phyloP scores from a whole-genome alignment of 92 coral and sea anemone genomes.

The Plumapathes pennacea region DNA sequence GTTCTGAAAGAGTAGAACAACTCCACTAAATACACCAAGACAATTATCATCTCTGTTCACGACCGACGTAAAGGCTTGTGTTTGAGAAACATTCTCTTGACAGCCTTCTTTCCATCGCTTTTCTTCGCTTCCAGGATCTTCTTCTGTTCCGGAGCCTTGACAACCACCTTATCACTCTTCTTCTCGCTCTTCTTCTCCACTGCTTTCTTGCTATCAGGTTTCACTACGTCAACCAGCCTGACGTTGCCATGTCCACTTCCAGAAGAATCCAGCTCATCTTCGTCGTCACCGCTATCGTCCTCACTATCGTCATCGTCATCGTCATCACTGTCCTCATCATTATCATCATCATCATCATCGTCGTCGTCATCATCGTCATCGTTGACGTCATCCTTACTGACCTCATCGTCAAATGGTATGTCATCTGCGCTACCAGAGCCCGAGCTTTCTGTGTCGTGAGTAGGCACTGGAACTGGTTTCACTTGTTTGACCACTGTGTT shows the following conservation, averaged over 20 bases:
- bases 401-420: no score
- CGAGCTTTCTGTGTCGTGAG: no score
- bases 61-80: no score
- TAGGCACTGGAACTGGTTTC: no score
- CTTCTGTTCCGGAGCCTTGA: not conserved
- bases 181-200: constrained; percentile 6
- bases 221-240: not conserved
- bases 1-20: no score
- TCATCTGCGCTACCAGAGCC: no score
- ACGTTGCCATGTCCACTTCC: constrained; percentile 9
- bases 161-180: not conserved
- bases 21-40: no score
- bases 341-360: constrained; percentile 1
- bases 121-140: constrained; percentile 17
- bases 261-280: no score
- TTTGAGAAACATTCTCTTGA: no score
- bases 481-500: no score
- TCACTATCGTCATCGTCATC: constrained; percentile 2
- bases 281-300: not conserved
- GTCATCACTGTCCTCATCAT: constrained; percentile 1
- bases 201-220: not conserved
- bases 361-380: not conserved
- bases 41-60: no score
- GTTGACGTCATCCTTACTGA: not conserved
- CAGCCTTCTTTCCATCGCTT: constrained; percentile 9